Evolutionary conservation across 2,888 invertebrate species (phyloP).

Genomic region (Sepioteuthis lessoniana): DNA sequence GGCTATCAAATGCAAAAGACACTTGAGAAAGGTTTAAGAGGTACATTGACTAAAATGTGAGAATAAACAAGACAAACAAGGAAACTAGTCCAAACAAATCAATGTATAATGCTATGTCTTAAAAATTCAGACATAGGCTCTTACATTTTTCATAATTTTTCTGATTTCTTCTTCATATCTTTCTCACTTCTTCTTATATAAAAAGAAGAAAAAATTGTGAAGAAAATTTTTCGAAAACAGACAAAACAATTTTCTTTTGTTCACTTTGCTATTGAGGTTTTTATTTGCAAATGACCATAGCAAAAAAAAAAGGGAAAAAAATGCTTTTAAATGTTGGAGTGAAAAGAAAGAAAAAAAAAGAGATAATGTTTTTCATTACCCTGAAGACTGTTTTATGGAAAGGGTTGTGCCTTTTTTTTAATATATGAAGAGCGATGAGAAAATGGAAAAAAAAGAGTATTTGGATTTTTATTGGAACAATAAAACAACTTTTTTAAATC

Average conservation of each 20-base stretch:
- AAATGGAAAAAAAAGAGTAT: background rate
- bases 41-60: background rate
- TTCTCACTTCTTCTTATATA: background rate
- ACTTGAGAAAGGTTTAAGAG: no score
- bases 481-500: background rate
- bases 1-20: no score
- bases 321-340: background rate
- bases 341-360: background rate
- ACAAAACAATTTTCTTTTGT: background rate
- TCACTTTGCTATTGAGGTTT: background rate
- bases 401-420: background rate
- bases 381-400: background rate
- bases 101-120: background rate
- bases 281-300: background rate
- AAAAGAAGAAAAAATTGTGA: background rate
- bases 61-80: background rate
- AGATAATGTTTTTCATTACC: background rate
- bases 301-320: no score
- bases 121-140: no score
- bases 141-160: background rate
- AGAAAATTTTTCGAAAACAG: background rate
- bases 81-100: background rate
- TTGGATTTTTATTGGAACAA: background rate
- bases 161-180: background rate
- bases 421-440: background rate